phyloP scores from a whole-genome alignment of 2,113 vertebrate genomes.

The Oncorhynchus kisutch region DNA sequence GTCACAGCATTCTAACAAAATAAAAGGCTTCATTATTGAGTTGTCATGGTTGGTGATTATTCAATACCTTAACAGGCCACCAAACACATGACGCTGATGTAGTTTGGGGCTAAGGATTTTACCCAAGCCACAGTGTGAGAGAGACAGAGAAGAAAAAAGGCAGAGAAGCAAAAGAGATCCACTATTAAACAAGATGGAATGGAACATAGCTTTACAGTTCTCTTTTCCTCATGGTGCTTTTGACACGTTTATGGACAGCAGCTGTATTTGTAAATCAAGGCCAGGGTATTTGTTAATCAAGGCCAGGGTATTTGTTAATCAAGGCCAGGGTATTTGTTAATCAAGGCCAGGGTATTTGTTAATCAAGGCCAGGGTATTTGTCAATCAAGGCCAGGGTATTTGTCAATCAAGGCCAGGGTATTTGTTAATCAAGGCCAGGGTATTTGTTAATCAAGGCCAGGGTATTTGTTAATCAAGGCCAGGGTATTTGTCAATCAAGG shows the following conservation, averaged over 20 bases:
- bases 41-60: conserved; percentile 41
- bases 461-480: too few species aligned
- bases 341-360: too few species aligned
- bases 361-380: too few species aligned
- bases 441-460: too few species aligned
- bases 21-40: conserved; percentile 20
- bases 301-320: too few species aligned
- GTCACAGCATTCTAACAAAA: conserved; percentile 56
- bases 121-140: conserved; percentile 29
- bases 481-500: too few species aligned
- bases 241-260: conserved; percentile 73
- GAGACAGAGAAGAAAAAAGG: conserved; percentile 27
- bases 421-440: too few species aligned
- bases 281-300: too few species aligned
- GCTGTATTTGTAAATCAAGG: conserved; percentile 65
- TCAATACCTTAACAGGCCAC: conserved; percentile 37
- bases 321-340: too few species aligned
- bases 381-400: too few species aligned
- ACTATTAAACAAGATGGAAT: conserved; percentile 57
- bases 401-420: too few species aligned
- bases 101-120: conserved; percentile 17
- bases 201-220: conserved; percentile 52
- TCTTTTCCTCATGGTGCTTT: conserved; percentile 33
- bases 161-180: conserved; percentile 42
- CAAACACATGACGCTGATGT: conserved; percentile 49